Evolutionary conservation across 2,797 vertebrate genomes (phyloP), one percentile per base, ranked within the genome.

Genomic region (Nasua narica): DNA sequence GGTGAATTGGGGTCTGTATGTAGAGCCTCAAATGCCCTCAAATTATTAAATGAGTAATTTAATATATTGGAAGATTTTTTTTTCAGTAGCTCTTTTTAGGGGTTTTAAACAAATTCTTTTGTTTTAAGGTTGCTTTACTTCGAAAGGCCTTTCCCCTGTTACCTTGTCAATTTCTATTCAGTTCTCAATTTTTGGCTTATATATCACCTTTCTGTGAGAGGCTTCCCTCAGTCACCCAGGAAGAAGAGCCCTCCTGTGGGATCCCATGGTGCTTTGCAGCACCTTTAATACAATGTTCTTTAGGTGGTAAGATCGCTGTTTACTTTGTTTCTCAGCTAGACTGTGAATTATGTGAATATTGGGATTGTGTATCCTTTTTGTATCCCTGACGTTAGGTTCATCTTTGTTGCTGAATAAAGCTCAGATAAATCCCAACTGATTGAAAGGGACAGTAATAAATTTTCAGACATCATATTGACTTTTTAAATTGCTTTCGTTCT

Each of bases 81-180:
- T 35, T 85, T 25, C 43, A 18, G 11, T 93, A 37, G 13, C 50
- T 87, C 18, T 82, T 1, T 77, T 15, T 69, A 40, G 90, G 21
- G 6, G 14, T 92, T 82, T 78, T 70, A 60, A 86, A 58, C 13
- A 67, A 0, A 27, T 8, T 58, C 14, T 92, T 29, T 95, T 5
- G 32, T 94, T 89, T 89, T 50, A 74, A 19, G 70, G 25, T 60
- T 62, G 48, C 25, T 92, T 89, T 54, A 25, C 29, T 70, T 93
- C 54, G 87, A 62, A 85, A 40, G 72, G 27, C 15, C 13, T 46
- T 62, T 83, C 25, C 18, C 19, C 8, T 3, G 76, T 46, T 46
- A 67, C 21, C 60, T 69, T 32, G 27, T 56, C 52, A 14, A 6
- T 62, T 62, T 76, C 74, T 90, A 40, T 19, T 79, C 3, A 19